These are phyloP conservation scores for Chitala chitala DNA, from an alignment of 2,113 vertebrate genomes.

Conservation along the genomic window DNA sequence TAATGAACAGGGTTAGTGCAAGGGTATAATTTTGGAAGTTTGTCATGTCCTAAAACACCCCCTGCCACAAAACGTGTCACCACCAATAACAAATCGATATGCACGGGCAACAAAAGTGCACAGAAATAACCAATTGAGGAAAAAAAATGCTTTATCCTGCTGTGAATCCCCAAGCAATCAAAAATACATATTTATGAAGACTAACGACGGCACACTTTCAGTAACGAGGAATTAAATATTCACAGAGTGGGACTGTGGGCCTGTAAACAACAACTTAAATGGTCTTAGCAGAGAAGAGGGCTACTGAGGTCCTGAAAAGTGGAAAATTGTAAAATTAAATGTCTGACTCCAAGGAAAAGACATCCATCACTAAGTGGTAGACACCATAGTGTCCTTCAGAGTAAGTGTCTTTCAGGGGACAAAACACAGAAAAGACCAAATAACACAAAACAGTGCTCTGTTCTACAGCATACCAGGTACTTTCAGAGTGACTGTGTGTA, in stretches of 20 bases:
- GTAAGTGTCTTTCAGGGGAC: not conserved
- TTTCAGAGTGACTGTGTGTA: not conserved
- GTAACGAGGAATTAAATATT: constrained; percentile 15
- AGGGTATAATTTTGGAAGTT: not conserved
- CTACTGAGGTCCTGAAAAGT: not conserved
- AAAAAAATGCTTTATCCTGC: not conserved
- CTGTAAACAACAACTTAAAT: constrained; percentile 8
- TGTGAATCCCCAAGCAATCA: not conserved
- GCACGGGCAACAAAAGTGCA: not conserved
- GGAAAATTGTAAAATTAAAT: constrained; percentile 3
- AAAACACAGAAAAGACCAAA: not conserved
- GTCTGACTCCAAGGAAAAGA: not conserved
- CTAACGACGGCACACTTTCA: not conserved
- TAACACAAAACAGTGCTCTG: not conserved
- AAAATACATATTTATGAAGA: constrained; percentile 21
- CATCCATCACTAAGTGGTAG: not conserved
- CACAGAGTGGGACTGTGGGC: constrained; percentile 14
- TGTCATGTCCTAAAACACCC: not conserved
- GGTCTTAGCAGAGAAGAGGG: not conserved
- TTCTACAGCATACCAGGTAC: not conserved
- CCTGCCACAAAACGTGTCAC: not conserved
- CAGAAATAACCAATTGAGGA: not conserved
- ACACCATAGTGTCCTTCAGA: no score
- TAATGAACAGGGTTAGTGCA: not conserved
- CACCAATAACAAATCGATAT: not conserved